These are phyloP conservation scores for Canis aureus DNA, from an alignment of 2,113 vertebrate species.

Conservation along the genomic window DNA sequence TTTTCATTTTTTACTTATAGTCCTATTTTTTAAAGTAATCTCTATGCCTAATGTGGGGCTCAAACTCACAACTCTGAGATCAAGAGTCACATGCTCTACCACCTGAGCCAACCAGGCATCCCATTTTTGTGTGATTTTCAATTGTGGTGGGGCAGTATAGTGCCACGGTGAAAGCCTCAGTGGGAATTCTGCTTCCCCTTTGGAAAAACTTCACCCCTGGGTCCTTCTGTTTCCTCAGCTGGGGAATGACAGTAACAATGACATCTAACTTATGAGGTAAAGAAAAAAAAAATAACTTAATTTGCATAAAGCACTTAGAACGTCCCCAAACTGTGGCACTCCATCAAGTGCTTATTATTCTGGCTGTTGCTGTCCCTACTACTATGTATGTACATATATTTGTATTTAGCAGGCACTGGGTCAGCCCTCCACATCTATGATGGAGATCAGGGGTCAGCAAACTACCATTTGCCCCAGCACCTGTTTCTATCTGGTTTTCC, in stretches of 20 bases:
- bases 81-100: background rate
- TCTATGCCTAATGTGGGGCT: background rate
- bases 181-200: background rate
- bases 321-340: background rate
- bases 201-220: background rate
- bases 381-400: background rate
- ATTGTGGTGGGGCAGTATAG: background rate
- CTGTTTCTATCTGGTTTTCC: background rate
- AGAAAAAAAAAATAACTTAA: background rate
- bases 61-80: background rate
- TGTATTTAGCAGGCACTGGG: background rate
- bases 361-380: background rate
- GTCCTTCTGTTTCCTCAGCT: background rate
- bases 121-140: background rate
- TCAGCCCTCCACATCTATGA: background rate
- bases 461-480: fast-evolving
- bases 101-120: background rate
- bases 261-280: background rate
- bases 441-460: background rate
- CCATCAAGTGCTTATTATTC: background rate
- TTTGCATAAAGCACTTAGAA: background rate
- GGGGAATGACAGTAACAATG: background rate
- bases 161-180: background rate
- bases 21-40: background rate
- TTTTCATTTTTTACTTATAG: background rate